phyloP scores from a whole-genome alignment of 2,888 invertebrate genomes.

The Macaria notata region DNA sequence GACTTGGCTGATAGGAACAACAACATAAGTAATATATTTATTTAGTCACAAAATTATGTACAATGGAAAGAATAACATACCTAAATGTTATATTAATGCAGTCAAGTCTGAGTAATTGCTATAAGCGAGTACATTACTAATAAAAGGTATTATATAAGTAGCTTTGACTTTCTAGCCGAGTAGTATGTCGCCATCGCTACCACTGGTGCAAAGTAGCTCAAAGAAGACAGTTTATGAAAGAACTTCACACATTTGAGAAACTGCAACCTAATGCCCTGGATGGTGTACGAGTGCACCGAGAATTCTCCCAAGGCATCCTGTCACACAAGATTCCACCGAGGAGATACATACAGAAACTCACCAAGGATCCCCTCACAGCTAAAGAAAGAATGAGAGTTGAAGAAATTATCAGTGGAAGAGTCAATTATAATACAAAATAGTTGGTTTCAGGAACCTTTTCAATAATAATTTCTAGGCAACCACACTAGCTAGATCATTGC shows the following conservation, averaged over 20 bases:
- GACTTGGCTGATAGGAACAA: no score
- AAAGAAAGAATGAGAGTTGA: conserved; percentile 71
- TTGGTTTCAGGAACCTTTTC: no score
- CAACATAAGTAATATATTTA: no score
- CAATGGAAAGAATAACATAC: no score
- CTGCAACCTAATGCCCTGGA: conserved; percentile 84
- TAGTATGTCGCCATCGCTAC: conserved; percentile 85
- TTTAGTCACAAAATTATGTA: no score
- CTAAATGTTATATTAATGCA: no score
- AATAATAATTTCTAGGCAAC: no score
- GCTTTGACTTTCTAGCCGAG: conserved; percentile 69
- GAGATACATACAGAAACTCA: conserved; percentile 69
- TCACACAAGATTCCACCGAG: conserved; percentile 75
- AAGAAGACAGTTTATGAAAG: conserved; percentile 82
- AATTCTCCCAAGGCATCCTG: conserved; percentile 82
- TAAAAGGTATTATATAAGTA: no score
- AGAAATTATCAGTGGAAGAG: conserved; percentile 68
- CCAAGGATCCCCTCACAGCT: conserved; percentile 63
- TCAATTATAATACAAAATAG: conserved; percentile 55
- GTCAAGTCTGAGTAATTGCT: no score
- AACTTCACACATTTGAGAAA: conserved; percentile 83
- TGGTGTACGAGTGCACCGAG: conserved; percentile 84
- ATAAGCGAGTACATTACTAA: no score
- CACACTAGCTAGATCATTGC: no score
- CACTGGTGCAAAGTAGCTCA: conserved; percentile 75